Evolutionary conservation across 2,113 vertebrate genomes (phyloP).

Genomic region (Uria lomvia): DNA sequence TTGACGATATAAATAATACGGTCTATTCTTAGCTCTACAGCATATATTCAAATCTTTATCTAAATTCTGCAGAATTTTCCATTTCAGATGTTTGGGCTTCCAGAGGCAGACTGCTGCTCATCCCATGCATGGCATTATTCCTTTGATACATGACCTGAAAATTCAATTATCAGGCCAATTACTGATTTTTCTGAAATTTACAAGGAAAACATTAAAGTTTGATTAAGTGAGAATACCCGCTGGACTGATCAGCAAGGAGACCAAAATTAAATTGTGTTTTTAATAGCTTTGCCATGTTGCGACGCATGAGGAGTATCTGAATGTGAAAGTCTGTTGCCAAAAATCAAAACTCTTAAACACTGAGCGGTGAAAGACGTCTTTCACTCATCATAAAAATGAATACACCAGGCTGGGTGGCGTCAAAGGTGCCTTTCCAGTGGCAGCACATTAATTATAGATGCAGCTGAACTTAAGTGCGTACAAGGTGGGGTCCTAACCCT

Average conservation of each 20-base stretch:
- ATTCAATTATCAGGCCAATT: constrained; percentile 70
- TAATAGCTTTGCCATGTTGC: constrained; percentile 41
- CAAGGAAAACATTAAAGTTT: constrained; percentile 66
- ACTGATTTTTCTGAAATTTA: constrained; percentile 68
- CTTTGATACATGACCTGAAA: constrained; percentile 69
- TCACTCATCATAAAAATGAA: neutral
- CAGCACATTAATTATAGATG: neutral
- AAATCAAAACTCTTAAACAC: neutral
- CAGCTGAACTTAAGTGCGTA: neutral
- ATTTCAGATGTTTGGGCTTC: constrained; percentile 48
- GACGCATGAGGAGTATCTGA: constrained; percentile 22
- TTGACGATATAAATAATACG: constrained; percentile 63
- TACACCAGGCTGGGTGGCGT: neutral
- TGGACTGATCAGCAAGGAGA: constrained; percentile 41
- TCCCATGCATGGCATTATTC: constrained; percentile 38
- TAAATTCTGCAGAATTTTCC: constrained; percentile 52
- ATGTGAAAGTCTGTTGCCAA: neutral
- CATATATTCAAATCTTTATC: constrained; percentile 36
- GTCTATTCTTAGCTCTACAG: constrained; percentile 65
- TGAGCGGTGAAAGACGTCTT: neutral
- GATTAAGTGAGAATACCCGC: constrained; percentile 71
- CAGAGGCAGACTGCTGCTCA: constrained; percentile 51
- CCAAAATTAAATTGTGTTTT: constrained; percentile 38
- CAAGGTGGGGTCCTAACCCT: neutral
- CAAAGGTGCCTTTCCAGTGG: neutral